Conservation (phyloP, 1,140 invertebrate species). For the Heliconius melpomene region DNA sequence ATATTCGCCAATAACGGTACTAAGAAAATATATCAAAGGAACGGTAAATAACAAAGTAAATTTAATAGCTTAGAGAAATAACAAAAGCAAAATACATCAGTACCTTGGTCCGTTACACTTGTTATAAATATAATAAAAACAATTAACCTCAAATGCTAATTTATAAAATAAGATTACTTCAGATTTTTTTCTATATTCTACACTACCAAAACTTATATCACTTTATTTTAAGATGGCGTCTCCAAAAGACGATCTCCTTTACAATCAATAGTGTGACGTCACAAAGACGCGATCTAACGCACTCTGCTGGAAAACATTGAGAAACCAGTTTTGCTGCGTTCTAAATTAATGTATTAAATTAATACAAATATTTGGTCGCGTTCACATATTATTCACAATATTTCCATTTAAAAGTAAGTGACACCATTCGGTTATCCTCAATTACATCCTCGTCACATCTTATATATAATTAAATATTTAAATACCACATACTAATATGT, state of each 20-base stretch:
- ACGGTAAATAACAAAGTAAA: constrained; percentile 78
- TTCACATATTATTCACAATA: too few relatives aligned
- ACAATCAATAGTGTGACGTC: constrained; percentile 81
- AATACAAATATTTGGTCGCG: neutral
- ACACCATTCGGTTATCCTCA: too few relatives aligned
- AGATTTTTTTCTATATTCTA: constrained; percentile 75
- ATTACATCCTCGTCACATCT: too few relatives aligned
- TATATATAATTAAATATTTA: too few relatives aligned
- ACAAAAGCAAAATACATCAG: constrained; percentile 70
- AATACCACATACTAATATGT: too few relatives aligned
- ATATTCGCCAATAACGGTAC: constrained; percentile 60
- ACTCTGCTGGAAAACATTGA: constrained; percentile 58
- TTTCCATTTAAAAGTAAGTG: too few relatives aligned
- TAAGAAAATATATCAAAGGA: constrained; percentile 62
- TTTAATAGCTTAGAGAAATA: constrained; percentile 60
- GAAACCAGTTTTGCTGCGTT: constrained; percentile 40
- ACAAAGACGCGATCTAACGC: constrained; percentile 75
- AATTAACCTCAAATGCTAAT: constrained; percentile 68
- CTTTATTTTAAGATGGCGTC: constrained; percentile 82
- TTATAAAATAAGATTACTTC: constrained; percentile 73
- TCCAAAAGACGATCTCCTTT: constrained; percentile 78
- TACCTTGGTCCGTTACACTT: constrained; percentile 78
- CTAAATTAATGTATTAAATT: constrained; percentile 30
- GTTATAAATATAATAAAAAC: constrained; percentile 64
- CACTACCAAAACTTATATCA: constrained; percentile 80